phyloP scores from a whole-genome alignment of 2,113 vertebrate genomes.

The Gnathonemus longibarbis region DNA sequence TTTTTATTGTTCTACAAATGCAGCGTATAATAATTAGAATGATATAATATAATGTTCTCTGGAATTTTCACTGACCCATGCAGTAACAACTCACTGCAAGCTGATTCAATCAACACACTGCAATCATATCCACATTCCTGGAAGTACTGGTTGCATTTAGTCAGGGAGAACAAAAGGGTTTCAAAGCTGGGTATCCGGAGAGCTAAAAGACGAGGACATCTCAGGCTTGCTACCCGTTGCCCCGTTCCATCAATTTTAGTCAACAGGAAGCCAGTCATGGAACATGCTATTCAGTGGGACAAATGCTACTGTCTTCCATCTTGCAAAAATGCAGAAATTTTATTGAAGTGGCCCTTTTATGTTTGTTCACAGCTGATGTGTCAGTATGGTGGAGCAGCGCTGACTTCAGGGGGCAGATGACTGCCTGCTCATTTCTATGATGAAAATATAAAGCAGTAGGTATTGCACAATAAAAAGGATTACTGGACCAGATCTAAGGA shows the following conservation, averaged over 20 bases:
- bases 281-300: not conserved
- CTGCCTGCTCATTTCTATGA: not conserved
- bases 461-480: not conserved
- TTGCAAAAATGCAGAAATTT: not conserved
- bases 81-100: not conserved
- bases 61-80: not conserved
- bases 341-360: not conserved
- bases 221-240: not conserved
- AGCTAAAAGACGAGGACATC: not conserved
- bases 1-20: not conserved
- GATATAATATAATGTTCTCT: not conserved
- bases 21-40: not conserved
- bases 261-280: not conserved
- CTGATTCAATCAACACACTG: not conserved
- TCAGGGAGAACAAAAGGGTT: not conserved
- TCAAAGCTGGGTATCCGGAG: not conserved
- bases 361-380: not conserved
- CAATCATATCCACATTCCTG: not conserved
- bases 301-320: not conserved
- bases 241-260: not conserved
- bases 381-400: too few relatives aligned
- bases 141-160: not conserved
- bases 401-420: not conserved
- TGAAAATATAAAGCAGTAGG: not conserved
- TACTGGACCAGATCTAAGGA: not conserved